Evolutionary conservation across 1,140 invertebrate species (phyloP), one percentile per base, ranked within the genome.

Genomic region (Eupeodes corollae): DNA sequence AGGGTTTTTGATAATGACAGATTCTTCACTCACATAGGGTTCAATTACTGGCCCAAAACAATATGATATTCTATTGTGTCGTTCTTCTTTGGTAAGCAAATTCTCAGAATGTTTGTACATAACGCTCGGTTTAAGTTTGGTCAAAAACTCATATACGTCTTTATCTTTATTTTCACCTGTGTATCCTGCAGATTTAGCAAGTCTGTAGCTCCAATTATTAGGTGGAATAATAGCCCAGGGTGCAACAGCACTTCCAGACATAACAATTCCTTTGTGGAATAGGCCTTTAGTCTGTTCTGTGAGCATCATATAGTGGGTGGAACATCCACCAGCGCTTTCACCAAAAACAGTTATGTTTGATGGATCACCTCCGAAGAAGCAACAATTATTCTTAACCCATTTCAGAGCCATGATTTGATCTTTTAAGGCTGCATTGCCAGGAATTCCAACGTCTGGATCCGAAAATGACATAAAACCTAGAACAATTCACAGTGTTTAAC

Each of bases 351-450:
- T 73, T 6, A 74, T 63, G n/a, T 65, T 69, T 5, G 71, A 56
- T 1, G 73, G 68, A 61, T 75, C 65, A 9, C 73, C 73, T n/a
- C 73, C 73, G 54, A 75, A 75, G 50, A 70, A 61, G 16, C 74
- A 59, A 16, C 82, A 81, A 56, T 84, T 82, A 2, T 67, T 66
- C 53, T 78, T 72, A 1, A 84, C 71, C 76, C 76, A 80, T 38
- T 70, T 68, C 14, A 79, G 42, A 1, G 78, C 84, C 75, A 37
- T 83, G 80, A 78, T 59, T 62, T 79, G 77, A 61, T 82, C 80
- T 59, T 76, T 78, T 6, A 82, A 58, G 12, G 77, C 79, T 37
- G 74, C 76, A 63, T 81, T 81, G 3, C 79, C 79, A 8, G 73
- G 70, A 31, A 73, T 61, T 38, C 65, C 63, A 8, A 72, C 49